phyloP scores from a whole-genome alignment of 2,888 invertebrate species.

The Oscheius sp. region DNA sequence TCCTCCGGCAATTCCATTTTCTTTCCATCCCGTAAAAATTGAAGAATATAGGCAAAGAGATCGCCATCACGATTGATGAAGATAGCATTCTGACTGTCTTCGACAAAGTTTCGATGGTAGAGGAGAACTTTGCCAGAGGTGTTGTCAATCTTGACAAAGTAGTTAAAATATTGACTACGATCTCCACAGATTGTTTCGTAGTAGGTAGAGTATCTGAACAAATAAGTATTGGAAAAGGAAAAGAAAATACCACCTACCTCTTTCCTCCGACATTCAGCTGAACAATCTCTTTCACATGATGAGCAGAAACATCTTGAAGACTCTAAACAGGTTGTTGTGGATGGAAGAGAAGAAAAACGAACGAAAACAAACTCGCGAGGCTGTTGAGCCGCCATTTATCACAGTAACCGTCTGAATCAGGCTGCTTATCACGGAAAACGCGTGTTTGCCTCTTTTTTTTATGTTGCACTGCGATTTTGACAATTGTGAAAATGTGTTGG shows the following conservation, averaged over 20 bases:
- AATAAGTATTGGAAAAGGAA: background rate
- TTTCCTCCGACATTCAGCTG: slow-evolving; percentile 52
- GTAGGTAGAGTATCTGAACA: slow-evolving; percentile 46
- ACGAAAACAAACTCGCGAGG: background rate
- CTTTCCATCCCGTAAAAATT: slow-evolving; percentile 50
- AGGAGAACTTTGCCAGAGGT: slow-evolving; percentile 42
- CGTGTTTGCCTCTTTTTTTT: slow-evolving; percentile 13
- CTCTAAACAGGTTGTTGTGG: no score
- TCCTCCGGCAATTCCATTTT: slow-evolving; percentile 49
- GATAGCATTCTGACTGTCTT: slow-evolving; percentile 48
- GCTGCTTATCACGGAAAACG: slow-evolving; percentile 14
- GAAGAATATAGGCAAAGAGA: slow-evolving; percentile 47
- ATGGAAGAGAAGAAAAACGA: no score
- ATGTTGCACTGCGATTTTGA: no score
- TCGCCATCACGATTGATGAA: slow-evolving; percentile 53
- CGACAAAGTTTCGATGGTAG: slow-evolving; percentile 38
- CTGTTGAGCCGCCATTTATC: background rate
- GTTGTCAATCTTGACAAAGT: slow-evolving; percentile 44
- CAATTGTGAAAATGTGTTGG: background rate
- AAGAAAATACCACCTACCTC: slow-evolving; percentile 22
- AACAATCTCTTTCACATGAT: slow-evolving; percentile 44
- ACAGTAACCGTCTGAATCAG: background rate
- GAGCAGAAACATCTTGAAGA: slow-evolving; percentile 43
- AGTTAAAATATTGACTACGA: slow-evolving; percentile 39
- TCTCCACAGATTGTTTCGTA: slow-evolving; percentile 45